Base-by-base conservation (phyloP, 2,888 invertebrate genomes). In the Cataglyphis cursor region DNA sequence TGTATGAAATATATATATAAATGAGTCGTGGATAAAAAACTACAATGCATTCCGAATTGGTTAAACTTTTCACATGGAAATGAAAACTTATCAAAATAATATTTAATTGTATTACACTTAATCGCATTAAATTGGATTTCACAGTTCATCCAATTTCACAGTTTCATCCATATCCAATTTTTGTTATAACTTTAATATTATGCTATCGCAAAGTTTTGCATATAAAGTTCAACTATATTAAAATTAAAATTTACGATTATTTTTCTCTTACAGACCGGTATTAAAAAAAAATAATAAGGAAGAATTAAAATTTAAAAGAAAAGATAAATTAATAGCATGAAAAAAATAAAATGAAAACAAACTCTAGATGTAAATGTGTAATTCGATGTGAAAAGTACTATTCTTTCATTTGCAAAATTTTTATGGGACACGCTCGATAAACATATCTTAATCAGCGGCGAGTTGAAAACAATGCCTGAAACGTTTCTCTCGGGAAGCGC, bases 111-210 rank as follows among this genome's bases (percentile, higher is more conserved):
- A 66, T 76, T 66, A 41, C n/a, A 41, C n/a, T 66, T 76, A 76
- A 68, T 78, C 68, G 41, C 57, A 12, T 78, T 6, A 57, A 41
- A 41, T 57, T 68, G 57, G 6, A 68, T 66, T 78, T 68, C 68
- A n/a, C 57, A 57, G 35, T 35, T 35, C 35, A 35, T 35, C 0
- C 6, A 35, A 66, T 65, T 76, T 66, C 54, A 18, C 54, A 57
- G 15, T 68, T 68, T 76, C 54, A 76, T 65, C 66, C 9, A 57
- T 31, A n/a, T 28, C 28, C 9, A 35, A 31, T 28, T 31, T 41
- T 66, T 15, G 24, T 76, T 76, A 65, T 54, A 78, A 78, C 66
- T 76, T 2, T 41, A 65, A 57, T 78, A 66, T 41, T 57, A 66
- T 41, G 18, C 31, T 21, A 3, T n/a, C 15, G n/a, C 41, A 18